Evolutionary conservation across 2,797 vertebrate species (phyloP), one percentile per base, ranked within the genome.

Genomic region (Bradypus variegatus): DNA sequence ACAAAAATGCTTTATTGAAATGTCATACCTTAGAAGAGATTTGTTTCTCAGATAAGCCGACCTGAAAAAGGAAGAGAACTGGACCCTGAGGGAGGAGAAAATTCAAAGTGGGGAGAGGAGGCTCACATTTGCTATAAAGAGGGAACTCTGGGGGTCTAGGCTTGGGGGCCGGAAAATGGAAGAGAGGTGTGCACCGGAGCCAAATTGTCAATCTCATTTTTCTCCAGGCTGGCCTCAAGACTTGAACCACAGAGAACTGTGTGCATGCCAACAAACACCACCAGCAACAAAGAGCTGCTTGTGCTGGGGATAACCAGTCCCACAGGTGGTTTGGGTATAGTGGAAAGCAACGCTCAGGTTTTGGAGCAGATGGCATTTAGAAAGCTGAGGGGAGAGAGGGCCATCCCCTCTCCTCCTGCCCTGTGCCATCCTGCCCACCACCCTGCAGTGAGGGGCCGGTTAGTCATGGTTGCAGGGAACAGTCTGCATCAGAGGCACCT

Each of bases 231-330:
- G 8, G 67, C 92, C 82, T 92, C 91, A 45, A 45, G 73, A 50
- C 76, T 13, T 77, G 70, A 94, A 88, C 91, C 86, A 48, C 92
- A 93, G 90, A 90, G 84, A 94, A 72, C 90, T 88, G 79, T 91
- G 60, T 62, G 12, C 25, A 62, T 45, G 92, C 82, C 91, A 91
- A 58, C 60, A 90, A 76, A 75, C 84, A 64, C 45, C 41, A n/a
- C n/a, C 53, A 31, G 78, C 81, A 62, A 93, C 92, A 95, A 93
- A 94, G 94, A 73, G 80, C 55, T 9, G 62, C 77, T 85, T 96
- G 91, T 95, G 78, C 31, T 0, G 7, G 13, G 60, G n/a, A 85
- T 41, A 80, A 64, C 86, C 94, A 86, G 79, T 78, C 83, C 86
- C 55, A 50, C 67, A 16, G 92, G 88, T 38, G 90, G 60, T 36